A percentile compares a stretch with the other conserved stretches of the same genome.
Evolutionary conservation across 2,797 vertebrate species (phyloP).

Genomic region (Microctenopoma stevenorrisi): DNA sequence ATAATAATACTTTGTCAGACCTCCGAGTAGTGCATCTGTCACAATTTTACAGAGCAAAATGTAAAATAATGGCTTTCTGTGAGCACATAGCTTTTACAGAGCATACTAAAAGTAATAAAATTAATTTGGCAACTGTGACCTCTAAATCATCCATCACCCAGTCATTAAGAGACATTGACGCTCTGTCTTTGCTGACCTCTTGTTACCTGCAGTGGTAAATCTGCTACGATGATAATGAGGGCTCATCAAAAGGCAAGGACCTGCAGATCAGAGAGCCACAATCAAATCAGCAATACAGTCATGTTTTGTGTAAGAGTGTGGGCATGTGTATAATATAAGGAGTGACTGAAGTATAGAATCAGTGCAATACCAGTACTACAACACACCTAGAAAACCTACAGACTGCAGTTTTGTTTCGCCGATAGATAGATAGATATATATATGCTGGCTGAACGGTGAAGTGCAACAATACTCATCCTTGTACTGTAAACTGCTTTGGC

Average conservation of each 20-base stretch:
- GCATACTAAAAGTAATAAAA: slow-evolving; percentile 6
- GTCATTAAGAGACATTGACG: slow-evolving; percentile 27
- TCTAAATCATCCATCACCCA: slow-evolving; percentile 39
- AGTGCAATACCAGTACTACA: too few species aligned
- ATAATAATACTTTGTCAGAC: too few species aligned
- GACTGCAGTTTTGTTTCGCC: too few species aligned
- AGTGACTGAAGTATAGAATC: background rate
- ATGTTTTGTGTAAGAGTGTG: background rate
- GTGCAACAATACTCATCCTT: too few species aligned
- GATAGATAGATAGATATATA: too few species aligned
- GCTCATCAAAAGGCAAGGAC: slow-evolving; percentile 42
- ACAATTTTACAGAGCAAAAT: background rate
- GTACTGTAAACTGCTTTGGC: too few species aligned
- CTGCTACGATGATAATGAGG: slow-evolving; percentile 49
- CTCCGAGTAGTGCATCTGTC: background rate
- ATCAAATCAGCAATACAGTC: slow-evolving; percentile 45
- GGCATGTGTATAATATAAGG: background rate
- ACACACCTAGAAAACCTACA: too few species aligned
- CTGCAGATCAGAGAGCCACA: slow-evolving; percentile 36
- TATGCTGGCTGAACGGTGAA: too few species aligned
- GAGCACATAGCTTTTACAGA: background rate
- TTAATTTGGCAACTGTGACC: slow-evolving; percentile 8
- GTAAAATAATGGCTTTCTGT: background rate
- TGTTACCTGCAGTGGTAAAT: slow-evolving; percentile 35
- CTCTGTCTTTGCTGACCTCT: slow-evolving; percentile 39